Percentiles rank a stretch among this genome's conserved stretches.
phyloP scores from a whole-genome alignment of 2,888 invertebrate species.

The Cephus rjabovi region DNA sequence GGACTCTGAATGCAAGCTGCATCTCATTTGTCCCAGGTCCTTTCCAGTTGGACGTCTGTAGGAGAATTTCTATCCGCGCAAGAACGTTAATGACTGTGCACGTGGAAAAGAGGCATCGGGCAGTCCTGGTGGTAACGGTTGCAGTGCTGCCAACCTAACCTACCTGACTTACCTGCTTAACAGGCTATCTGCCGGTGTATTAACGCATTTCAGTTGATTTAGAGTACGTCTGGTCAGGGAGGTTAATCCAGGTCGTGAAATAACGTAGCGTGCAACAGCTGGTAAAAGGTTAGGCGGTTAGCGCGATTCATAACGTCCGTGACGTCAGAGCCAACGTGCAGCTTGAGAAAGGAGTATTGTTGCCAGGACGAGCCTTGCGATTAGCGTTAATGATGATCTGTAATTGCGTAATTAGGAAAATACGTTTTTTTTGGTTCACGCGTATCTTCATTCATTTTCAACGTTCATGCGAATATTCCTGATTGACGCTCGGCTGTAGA shows the following conservation, averaged over 20 bases:
- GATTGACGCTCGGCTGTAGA: background rate
- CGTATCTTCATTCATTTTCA: background rate
- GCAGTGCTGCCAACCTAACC: background rate
- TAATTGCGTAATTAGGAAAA: background rate
- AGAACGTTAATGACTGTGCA: background rate
- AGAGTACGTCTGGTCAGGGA: background rate
- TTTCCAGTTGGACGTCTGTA: background rate
- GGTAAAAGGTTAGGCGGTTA: background rate
- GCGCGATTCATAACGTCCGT: background rate
- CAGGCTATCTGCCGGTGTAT: background rate
- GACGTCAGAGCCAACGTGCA: background rate
- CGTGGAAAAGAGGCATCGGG: background rate
- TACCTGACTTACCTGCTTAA: background rate
- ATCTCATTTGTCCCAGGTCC: background rate
- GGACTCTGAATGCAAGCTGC: background rate
- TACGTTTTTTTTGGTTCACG: background rate
- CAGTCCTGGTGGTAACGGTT: background rate
- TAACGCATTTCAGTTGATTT: background rate
- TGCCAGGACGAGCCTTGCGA: background rate
- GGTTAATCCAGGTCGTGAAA: background rate
- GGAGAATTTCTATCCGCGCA: background rate
- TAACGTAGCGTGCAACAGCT: background rate
- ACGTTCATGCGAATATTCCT: background rate
- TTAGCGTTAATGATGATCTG: background rate
- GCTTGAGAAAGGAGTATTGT: background rate